phyloP scores from a whole-genome alignment of 2,888 invertebrate species.

The Elmis aenea region DNA sequence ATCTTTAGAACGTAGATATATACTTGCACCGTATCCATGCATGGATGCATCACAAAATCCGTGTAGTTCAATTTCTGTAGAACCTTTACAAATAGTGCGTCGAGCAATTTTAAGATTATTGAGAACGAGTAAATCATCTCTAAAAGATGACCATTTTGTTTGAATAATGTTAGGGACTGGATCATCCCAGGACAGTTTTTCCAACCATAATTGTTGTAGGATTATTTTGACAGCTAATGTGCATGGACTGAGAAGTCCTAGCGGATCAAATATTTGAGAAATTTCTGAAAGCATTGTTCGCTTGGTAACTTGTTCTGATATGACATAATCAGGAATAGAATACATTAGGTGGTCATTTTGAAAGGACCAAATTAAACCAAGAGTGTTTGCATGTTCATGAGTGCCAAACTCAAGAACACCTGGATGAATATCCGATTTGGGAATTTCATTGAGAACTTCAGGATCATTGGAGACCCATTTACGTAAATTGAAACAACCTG shows the following conservation, averaged over 20 bases:
- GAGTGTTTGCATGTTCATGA: slow-evolving; percentile 14
- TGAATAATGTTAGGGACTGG: slow-evolving; percentile 10
- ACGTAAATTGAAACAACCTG: slow-evolving; percentile 18
- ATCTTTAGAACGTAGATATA: slow-evolving; percentile 17
- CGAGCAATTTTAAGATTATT: slow-evolving; percentile 16
- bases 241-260: slow-evolving; percentile 22
- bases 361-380: slow-evolving; percentile 4
- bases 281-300: slow-evolving; percentile 18
- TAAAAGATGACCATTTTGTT: slow-evolving; percentile 17
- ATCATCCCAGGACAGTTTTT: slow-evolving; percentile 24
- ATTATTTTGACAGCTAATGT: slow-evolving; percentile 23
- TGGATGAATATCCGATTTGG: slow-evolving; percentile 3
- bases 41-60: slow-evolving; percentile 26
- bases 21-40: slow-evolving; percentile 21
- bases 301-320: slow-evolving; percentile 11
- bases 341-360: no score
- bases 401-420: slow-evolving; percentile 14
- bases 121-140: slow-evolving; percentile 6
- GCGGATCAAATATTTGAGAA: slow-evolving; percentile 25
- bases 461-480: slow-evolving; percentile 16
- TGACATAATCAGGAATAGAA: no score
- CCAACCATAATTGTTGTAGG: slow-evolving; percentile 24
- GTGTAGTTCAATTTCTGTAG: slow-evolving; percentile 20
- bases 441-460: slow-evolving; percentile 3
- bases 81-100: slow-evolving; percentile 3